Conservation (phyloP, 2,888 invertebrate species). For the Mesorhabditis belari region DNA sequence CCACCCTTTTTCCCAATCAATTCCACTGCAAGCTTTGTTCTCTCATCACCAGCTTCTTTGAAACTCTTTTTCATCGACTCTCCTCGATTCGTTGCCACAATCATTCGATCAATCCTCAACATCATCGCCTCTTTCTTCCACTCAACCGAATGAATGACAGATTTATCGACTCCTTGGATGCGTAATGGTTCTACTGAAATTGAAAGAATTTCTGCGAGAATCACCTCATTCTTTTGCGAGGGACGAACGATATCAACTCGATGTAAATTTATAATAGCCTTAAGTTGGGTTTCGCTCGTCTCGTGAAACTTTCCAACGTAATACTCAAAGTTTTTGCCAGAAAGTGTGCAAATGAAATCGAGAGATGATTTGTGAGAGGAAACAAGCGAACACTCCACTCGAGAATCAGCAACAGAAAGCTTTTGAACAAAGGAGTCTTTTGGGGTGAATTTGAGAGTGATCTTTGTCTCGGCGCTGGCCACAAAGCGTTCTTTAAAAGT, state of each 20-base stretch:
- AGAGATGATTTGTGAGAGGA: slow-evolving; percentile 1
- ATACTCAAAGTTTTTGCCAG: slow-evolving; percentile 5
- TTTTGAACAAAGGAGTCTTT: slow-evolving; percentile 8
- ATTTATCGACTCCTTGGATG: slow-evolving; percentile 25
- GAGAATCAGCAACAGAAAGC: slow-evolving; percentile 6
- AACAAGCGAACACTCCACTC: slow-evolving; percentile 5
- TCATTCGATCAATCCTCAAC: not conserved
- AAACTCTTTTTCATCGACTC: slow-evolving; percentile 9
- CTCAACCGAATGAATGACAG: slow-evolving; percentile 16
- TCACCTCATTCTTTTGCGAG: slow-evolving; percentile 17
- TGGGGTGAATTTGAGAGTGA: slow-evolving; percentile 5
- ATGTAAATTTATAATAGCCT: slow-evolving; percentile 38
- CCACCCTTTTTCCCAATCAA: slow-evolving; percentile 27
- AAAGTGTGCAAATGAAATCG: slow-evolving; percentile 7
- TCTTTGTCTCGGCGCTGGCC: not conserved
- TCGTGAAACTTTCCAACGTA: slow-evolving; percentile 8
- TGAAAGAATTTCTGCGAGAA: slow-evolving; percentile 21
- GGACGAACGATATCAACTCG: slow-evolving; percentile 29
- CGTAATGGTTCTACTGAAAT: slow-evolving; percentile 33
- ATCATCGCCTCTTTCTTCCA: not conserved
- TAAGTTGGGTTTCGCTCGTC: slow-evolving; percentile 19
- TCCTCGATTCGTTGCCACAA: slow-evolving; percentile 10
- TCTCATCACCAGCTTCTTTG: slow-evolving; percentile 35
- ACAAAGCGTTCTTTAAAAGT: slow-evolving; percentile 3
- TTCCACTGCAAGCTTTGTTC: slow-evolving; percentile 31